These are phyloP conservation scores for Troides aeacus DNA, from an alignment of 2,888 invertebrate genomes.

Conservation along the genomic window DNA sequence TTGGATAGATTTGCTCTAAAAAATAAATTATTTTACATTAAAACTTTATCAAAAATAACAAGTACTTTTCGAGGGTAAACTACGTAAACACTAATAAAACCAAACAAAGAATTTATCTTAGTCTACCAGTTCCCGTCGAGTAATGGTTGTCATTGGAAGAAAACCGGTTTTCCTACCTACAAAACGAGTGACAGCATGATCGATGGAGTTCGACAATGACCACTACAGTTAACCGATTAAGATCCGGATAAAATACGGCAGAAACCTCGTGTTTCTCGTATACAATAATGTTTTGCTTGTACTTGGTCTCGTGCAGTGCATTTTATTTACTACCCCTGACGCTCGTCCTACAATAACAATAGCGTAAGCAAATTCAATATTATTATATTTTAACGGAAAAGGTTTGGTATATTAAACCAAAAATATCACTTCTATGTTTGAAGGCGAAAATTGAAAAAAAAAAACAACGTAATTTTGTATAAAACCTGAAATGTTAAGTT, in stretches of 20 bases:
- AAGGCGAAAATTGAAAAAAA: too few species aligned
- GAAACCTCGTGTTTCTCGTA: constrained; percentile 9
- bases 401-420: too few species aligned
- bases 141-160: constrained; percentile 22
- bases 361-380: too few species aligned
- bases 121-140: constrained; percentile 19
- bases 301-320: constrained; percentile 9
- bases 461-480: too few species aligned
- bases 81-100: constrained; percentile 1
- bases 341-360: background rate
- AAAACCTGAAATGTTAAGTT: too few species aligned
- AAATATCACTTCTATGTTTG: too few species aligned
- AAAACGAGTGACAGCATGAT: constrained; percentile 23
- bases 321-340: constrained; percentile 5
- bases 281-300: constrained; percentile 1
- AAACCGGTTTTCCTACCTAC: constrained; percentile 26
- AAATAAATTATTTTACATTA: background rate
- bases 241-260: constrained; percentile 19
- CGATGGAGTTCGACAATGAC: constrained; percentile 22
- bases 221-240: constrained; percentile 23
- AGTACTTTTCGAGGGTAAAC: too few species aligned
- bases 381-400: too few species aligned
- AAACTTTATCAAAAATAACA: background rate
- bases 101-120: constrained; percentile 26
- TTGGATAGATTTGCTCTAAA: background rate